These are phyloP conservation scores for Leptogaster cylindrica DNA, from an alignment of 2,888 invertebrate species.

Conservation along the genomic window DNA sequence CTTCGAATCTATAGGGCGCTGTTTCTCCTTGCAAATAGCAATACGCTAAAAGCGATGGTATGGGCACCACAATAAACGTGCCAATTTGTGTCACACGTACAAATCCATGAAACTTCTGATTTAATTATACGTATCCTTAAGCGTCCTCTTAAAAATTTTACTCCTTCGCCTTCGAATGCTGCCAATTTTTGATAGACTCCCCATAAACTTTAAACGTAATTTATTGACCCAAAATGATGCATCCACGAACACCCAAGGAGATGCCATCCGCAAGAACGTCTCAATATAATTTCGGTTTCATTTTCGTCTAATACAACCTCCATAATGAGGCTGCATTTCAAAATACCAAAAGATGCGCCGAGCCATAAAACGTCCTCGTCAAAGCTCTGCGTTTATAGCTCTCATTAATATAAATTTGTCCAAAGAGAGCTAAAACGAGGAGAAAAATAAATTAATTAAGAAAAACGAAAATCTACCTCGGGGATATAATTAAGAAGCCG, in stretches of 20 bases:
- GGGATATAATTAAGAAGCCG: slow-evolving; percentile 37
- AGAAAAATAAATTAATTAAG: slow-evolving; percentile 42
- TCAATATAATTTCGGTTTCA: slow-evolving; percentile 15
- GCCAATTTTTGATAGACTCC: slow-evolving; percentile 5
- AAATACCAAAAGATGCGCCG: slow-evolving; percentile 23
- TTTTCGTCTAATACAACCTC: slow-evolving; percentile 8
- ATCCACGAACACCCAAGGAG: slow-evolving; percentile 31
- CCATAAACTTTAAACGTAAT: slow-evolving; percentile 20
- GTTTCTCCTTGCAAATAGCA: too few relatives aligned
- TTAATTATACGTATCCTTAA: too few relatives aligned
- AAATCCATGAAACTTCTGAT: too few relatives aligned
- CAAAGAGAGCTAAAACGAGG: slow-evolving; percentile 45
- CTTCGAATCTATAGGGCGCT: too few relatives aligned
- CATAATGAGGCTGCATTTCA: slow-evolving; percentile 36
- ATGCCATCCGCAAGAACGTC: slow-evolving; percentile 22
- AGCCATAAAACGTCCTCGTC: slow-evolving; percentile 35
- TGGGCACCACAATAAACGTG: too few relatives aligned
- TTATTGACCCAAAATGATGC: slow-evolving; percentile 13
- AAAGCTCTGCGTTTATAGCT: slow-evolving; percentile 56
- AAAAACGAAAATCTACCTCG: slow-evolving; percentile 26
- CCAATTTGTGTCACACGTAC: too few relatives aligned
- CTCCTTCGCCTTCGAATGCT: too few relatives aligned
- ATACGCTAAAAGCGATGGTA: too few relatives aligned
- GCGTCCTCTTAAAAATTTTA: too few relatives aligned
- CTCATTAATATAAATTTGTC: slow-evolving; percentile 63